Evolutionary conservation across 2,888 invertebrate species (phyloP), one percentile per base, ranked within the genome.

Genomic region (Thecocarcelia acutangulata): DNA sequence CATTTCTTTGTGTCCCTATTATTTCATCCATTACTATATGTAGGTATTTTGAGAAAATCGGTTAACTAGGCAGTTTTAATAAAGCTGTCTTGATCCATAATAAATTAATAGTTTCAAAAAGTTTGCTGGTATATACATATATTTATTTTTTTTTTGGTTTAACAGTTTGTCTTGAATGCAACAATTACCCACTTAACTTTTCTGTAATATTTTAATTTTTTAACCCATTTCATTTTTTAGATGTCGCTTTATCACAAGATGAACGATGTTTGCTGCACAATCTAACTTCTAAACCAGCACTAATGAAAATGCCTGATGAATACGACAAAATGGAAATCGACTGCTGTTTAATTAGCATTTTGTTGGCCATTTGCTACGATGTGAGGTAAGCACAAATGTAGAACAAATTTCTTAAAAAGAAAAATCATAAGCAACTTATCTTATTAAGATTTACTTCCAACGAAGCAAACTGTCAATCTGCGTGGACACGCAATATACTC

Each of bases 341-440:
- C 74, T 89, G 88, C 56, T 87, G 89, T 2, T 86, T 90, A 1
- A 86, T 90, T 8, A 89, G 89, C 83, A 88, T 90, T 68, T 83
- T 90, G 17, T 73, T 90, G 69, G 89, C 87, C 61, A 90, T 90
- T 79, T 90, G 90, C 80, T 90, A 90, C 68, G 90, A 90, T 80
- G 85, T 89, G 40, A 87, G 90, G 87, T 88, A 83, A 72, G 56
- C 44, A 15, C 6, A 15, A 17, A 11, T 11, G 12, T 2, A 13
- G 3, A 58, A n/a, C 5, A 15, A 50, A 24, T 11, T 24, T 21
- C 11, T 50, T 37, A 4, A n/a, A n/a, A n/a, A 15, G 15, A 24
- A 21, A 5, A 15, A 11, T 3, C 2, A 5, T 15, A 28, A 44
- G 13, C 3, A 13, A 15, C 13, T 17, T 28, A 19, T 4, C 5